Base-by-base conservation (phyloP, 2,888 invertebrate species). In the Sarcophaga subvicina region DNA sequence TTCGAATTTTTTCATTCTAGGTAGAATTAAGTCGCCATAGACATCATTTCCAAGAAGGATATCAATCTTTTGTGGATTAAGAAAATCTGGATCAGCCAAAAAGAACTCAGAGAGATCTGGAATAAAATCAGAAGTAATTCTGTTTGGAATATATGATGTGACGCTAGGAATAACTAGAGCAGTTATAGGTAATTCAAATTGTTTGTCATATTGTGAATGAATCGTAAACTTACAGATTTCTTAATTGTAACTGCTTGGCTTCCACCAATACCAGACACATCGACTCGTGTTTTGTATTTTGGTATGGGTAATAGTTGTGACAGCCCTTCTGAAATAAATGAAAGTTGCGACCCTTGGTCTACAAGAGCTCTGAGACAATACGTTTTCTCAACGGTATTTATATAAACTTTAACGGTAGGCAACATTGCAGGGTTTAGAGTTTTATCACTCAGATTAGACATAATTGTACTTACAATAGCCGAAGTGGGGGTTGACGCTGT, bases 241-340 rank as follows among this genome's bases (percentile, higher is more conserved):
- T 81, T 79, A 49, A 59, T 72, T 3, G 72, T 64, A 11, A 76
- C 12, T 1, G 60, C 17, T 25, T 20, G 17, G 17, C 60, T 75
- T 54, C 80, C 84, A 8, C 80, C 80, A 49, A 84, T 84, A 64
- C 80, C 80, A 17, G 69, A 76, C 22, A 84, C 45, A 17, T 76
- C 17, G 3, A 54, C 54, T 60, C 27, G 22, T 4, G 78, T 79
- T 69, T 80, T 85, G 10, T 47, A 25, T 70, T 80, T 76, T 17
- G 54, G 54, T n/a, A 60, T 22, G 4, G 59, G 73, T 12, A 85
- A 37, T 17, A 80, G 10, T 25, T 84, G 71, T 71, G 73, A 45
- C 14, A 80, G 60, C 37, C 80, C 66, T 59, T 84, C 49, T 14
- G 75, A 79, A 20, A 84, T 84, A 66, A 84, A 71, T n/a, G 80